Evolutionary conservation across 2,888 invertebrate species (phyloP).

Genomic region (Amphipoea oculea): DNA sequence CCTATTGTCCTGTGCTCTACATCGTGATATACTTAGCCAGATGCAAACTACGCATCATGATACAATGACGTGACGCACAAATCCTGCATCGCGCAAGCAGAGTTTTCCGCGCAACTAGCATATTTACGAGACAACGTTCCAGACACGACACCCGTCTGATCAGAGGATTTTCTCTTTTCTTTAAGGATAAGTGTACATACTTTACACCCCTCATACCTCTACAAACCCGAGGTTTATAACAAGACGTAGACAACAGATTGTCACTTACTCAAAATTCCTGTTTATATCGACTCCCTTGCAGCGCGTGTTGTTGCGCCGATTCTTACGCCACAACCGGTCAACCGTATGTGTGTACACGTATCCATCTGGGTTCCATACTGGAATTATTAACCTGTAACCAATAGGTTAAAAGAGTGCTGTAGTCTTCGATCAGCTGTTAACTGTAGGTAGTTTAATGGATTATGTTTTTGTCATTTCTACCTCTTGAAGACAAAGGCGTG

Average conservation of each 20-base stretch:
- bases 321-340: constrained; percentile 95
- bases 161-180: background rate
- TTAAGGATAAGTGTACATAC: background rate
- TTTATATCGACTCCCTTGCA: constrained; percentile 93
- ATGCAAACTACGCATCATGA: background rate
- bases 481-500: background rate
- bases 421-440: background rate
- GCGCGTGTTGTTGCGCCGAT: constrained; percentile 85
- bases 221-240: background rate
- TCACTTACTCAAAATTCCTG: constrained; percentile 93
- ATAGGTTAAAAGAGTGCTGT: background rate
- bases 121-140: background rate
- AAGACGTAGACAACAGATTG: background rate
- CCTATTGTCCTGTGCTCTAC: background rate
- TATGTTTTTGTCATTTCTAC: background rate
- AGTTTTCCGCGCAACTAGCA: background rate
- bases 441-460: background rate
- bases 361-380: constrained; percentile 94
- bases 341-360: constrained; percentile 94
- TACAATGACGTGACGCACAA: background rate
- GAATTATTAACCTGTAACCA: constrained; percentile 90
- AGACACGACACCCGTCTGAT: background rate
- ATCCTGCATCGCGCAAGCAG: background rate
- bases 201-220: background rate
- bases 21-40: background rate